Percentiles rank a stretch among this genome's conserved stretches.
Evolutionary conservation across 1,140 invertebrate genomes (phyloP).

Genomic region (Dendrolimus kikuchii): DNA sequence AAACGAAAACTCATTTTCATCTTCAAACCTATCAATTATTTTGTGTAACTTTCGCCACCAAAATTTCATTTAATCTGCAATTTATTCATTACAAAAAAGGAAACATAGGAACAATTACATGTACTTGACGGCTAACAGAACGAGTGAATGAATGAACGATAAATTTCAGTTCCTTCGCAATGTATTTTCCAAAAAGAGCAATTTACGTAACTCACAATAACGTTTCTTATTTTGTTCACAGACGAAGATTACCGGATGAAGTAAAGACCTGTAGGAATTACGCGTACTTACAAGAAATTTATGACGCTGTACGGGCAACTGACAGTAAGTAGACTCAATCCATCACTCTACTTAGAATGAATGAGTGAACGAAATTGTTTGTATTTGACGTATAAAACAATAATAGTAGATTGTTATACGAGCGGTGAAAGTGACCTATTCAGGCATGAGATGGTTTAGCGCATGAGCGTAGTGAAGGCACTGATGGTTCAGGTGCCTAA

Average conservation of each 20-base stretch:
- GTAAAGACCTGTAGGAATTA: slow-evolving; percentile 59
- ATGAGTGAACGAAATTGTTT: not conserved
- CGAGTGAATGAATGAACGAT: too few relatives aligned
- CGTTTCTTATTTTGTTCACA: slow-evolving; percentile 22
- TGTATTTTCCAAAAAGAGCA: not conserved
- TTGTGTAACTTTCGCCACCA: too few relatives aligned
- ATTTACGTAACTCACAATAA: not conserved
- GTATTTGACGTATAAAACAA: slow-evolving; percentile 2
- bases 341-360: slow-evolving; percentile 3
- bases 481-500: too few relatives aligned
- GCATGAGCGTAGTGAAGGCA: too few relatives aligned
- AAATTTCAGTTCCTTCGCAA: not conserved
- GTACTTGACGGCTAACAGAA: too few relatives aligned
- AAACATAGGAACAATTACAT: too few relatives aligned
- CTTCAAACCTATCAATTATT: too few relatives aligned
- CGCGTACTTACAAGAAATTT: slow-evolving; percentile 65
- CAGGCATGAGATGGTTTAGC: too few relatives aligned
- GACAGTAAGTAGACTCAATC: slow-evolving; percentile 54
- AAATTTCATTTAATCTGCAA: too few relatives aligned
- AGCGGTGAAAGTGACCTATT: too few relatives aligned
- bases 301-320: slow-evolving; percentile 59
- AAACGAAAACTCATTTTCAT: too few relatives aligned
- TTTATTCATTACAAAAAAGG: too few relatives aligned
- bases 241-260: slow-evolving; percentile 57
- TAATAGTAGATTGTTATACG: not conserved